Evolutionary conservation across 2,797 vertebrate genomes (phyloP), one percentile per base, ranked within the genome.

Genomic region (Pipistrellus kuhlii): DNA sequence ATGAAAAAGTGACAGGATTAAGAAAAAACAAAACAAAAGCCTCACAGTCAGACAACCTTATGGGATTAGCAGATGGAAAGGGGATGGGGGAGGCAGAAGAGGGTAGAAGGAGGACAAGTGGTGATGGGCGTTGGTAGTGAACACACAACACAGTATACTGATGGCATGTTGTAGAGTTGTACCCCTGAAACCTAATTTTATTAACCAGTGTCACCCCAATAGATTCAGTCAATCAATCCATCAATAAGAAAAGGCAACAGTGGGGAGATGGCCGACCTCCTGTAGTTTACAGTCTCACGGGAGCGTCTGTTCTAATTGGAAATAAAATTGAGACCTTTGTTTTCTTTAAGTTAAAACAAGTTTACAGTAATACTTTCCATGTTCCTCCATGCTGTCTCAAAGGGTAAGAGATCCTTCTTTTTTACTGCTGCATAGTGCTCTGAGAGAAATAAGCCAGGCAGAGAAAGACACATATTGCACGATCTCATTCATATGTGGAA

Each of bases 261-360:
- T 2, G 11, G 81, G 2, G n/a, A 20, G 41, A 17, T 5, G 0
- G 4, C 9, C 55, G 20, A 18, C 59, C 3, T 25, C 17, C 6
- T 4, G 5, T 0, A 41, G 27, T 17, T 32, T 41, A 55, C 30
- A 13, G 18, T 78, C 83, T 53, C n/a, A 25, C 6, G 15, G 41
- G 44, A 30, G 1, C 23, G 15, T 25, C 32, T 30, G 2, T 27
- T 64, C 69, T 53, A 25, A 12, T 5, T 15, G 44, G 35, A 89
- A 78, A 23, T 8, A 38, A 44, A 80, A 51, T 18, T 27, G 30
- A 62, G 17, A 76, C 14, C 41, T 55, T 55, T 62, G 17, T 92
- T 53, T 77, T 5, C 75, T 86, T 94, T 88, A 18, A 87, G 57
- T 38, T 62, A 62, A 48, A 55, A 23, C 32, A 41, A 32, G 62